Conservation (phyloP, 2,888 invertebrate genomes). For the Clitarchus hookeri region DNA sequence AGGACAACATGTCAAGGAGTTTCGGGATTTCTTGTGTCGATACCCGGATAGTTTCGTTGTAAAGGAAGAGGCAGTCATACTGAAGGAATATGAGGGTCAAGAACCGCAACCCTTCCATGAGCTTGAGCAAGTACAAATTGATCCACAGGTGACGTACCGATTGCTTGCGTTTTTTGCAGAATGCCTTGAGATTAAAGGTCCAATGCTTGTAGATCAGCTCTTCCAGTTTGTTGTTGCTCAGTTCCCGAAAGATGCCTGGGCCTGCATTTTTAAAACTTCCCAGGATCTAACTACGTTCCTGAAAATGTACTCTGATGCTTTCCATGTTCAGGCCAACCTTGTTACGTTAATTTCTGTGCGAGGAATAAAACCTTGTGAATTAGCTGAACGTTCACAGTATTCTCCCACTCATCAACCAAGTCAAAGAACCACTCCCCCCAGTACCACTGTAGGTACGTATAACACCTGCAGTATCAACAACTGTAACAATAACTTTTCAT, state of each 20-base stretch:
- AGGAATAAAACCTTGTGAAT: constrained; percentile 23
- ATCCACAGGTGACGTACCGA: constrained; percentile 81
- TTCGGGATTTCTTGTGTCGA: constrained; percentile 83
- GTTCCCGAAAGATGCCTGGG: constrained; percentile 78
- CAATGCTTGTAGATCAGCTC: constrained; percentile 83
- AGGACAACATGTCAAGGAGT: constrained; percentile 91
- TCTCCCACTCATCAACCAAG: constrained; percentile 31
- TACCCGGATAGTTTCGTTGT: constrained; percentile 86
- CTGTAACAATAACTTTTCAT: constrained; percentile 31
- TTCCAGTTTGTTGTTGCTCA: constrained; percentile 75
- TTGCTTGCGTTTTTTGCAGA: constrained; percentile 81
- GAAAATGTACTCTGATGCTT: constrained; percentile 91
- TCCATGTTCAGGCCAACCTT: constrained; percentile 91
- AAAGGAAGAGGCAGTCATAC: constrained; percentile 81
- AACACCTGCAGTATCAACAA: constrained; percentile 34
- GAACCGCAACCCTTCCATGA: constrained; percentile 71
- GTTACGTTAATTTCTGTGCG: constrained; percentile 69
- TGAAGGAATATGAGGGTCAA: constrained; percentile 70
- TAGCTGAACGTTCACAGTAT: constrained; percentile 19
- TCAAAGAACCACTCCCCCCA: neutral
- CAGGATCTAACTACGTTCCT: constrained; percentile 89
- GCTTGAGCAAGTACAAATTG: constrained; percentile 76
- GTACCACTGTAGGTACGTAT: neutral
- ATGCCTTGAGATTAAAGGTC: constrained; percentile 78
- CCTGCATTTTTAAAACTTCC: constrained; percentile 87